Evolutionary conservation across 2,888 invertebrate genomes (phyloP).

Genomic region (Leucophenga maculata): DNA sequence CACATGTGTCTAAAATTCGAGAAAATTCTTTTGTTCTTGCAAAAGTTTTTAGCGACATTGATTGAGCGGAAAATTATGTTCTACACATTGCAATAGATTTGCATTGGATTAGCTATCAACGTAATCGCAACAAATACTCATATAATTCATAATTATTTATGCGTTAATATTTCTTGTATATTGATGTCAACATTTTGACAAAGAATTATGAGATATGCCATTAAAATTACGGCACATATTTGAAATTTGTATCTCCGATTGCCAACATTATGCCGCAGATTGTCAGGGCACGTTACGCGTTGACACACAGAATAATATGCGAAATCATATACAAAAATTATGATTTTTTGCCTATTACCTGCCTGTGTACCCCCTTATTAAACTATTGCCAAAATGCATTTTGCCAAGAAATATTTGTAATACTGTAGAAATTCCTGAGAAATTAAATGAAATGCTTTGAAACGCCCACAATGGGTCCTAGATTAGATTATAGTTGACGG

Average conservation of each 20-base stretch:
- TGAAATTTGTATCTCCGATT: no score
- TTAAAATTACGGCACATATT: conserved; percentile 29
- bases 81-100: no score
- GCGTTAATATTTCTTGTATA: conserved; percentile 3
- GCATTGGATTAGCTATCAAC: no score
- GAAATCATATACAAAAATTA: conserved; percentile 17
- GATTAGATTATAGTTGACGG: no score
- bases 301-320: conserved; percentile 26
- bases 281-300: conserved; percentile 1
- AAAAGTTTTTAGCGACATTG: no score
- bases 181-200: conserved; percentile 37
- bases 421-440: conserved; percentile 41
- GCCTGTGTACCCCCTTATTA: conserved; percentile 9
- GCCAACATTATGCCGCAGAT: not conserved
- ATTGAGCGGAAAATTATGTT: no score
- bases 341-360: not conserved
- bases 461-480: conserved; percentile 33
- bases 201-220: conserved; percentile 44
- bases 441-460: conserved; percentile 47
- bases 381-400: conserved; percentile 28
- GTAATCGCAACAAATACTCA: not conserved
- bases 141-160: conserved; percentile 19
- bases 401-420: conserved; percentile 21
- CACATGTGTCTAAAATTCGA: no score
- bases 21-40: no score